Evolutionary conservation across 2,888 invertebrate genomes (phyloP).

Genomic region (Ochlodes sylvanus): DNA sequence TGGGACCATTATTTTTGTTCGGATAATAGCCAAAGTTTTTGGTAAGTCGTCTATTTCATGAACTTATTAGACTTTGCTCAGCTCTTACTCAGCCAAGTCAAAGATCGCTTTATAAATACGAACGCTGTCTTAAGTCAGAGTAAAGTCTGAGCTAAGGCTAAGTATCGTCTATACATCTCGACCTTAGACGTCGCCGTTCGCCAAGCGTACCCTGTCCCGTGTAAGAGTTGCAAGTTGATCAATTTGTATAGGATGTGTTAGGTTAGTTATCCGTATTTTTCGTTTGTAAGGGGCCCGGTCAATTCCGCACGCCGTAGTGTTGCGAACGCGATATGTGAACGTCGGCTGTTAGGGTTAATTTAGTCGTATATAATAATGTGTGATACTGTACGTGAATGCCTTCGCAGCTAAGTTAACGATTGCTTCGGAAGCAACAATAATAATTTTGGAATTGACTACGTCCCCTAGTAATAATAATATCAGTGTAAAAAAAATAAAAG

Average conservation of each 20-base stretch:
- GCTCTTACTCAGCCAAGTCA: too few species aligned
- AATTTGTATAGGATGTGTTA: conserved; percentile 73
- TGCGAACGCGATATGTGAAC: conserved; percentile 48
- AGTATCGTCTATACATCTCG: too few species aligned
- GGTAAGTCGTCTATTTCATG: too few species aligned
- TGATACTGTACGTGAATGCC: conserved; percentile 70
- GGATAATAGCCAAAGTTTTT: too few species aligned
- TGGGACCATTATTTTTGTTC: too few species aligned
- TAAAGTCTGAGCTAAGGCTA: too few species aligned
- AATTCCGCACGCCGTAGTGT: conserved; percentile 64
- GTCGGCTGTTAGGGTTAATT: conserved; percentile 54
- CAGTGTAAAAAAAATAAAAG: conserved; percentile 70
- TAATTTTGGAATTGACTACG: conserved; percentile 71
- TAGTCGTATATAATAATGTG: conserved; percentile 61
- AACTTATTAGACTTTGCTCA: too few species aligned
- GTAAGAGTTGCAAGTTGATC: conserved; percentile 60
- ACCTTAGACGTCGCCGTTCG: conserved; percentile 6
- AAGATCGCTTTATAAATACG: too few species aligned
- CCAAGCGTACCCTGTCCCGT: conserved; percentile 11
- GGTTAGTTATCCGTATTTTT: conserved; percentile 66
- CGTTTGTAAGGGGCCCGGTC: conserved; percentile 71
- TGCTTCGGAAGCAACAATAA: conserved; percentile 55
- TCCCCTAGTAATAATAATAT: conserved; percentile 62
- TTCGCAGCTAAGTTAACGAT: conserved; percentile 64
- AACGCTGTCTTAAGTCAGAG: too few species aligned